These are phyloP conservation scores for Menura novaehollandiae DNA, from an alignment of 2,113 vertebrate species.

Conservation along the genomic window DNA sequence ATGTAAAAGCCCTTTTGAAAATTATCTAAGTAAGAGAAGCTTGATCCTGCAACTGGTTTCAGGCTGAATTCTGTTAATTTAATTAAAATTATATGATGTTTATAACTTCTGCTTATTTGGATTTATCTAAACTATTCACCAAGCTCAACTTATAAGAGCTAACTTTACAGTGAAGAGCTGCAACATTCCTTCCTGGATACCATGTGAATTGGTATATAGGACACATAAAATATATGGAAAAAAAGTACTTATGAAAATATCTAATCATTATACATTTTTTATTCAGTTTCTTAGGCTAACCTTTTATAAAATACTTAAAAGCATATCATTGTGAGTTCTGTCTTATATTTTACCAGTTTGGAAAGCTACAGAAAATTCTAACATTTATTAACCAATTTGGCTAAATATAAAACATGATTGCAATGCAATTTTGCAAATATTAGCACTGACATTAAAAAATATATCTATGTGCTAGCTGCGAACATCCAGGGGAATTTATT, in stretches of 20 bases:
- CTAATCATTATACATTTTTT: background rate
- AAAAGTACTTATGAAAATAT: background rate
- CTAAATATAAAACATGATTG: background rate
- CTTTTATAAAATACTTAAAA: background rate
- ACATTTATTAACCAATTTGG: background rate
- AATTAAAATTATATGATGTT: background rate
- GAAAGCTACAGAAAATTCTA: background rate
- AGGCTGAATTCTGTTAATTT: background rate
- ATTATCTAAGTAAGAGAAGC: background rate
- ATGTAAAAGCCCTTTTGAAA: background rate
- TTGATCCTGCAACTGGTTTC: background rate
- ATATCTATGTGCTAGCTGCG: background rate
- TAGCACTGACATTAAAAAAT: background rate
- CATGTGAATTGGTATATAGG: background rate
- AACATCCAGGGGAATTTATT: background rate
- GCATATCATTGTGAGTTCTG: background rate
- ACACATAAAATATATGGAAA: background rate
- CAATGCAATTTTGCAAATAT: background rate
- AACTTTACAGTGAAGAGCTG: background rate
- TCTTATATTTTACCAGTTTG: background rate
- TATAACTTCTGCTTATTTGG: background rate
- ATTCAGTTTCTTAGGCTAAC: background rate
- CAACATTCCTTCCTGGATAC: background rate
- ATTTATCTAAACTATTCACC: background rate
- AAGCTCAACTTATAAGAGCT: background rate